A percentile compares a stretch with the other conserved stretches of the same genome.
These are phyloP conservation scores for Rhopalosiphum maidis DNA, from an alignment of 1,140 invertebrate genomes.

Conservation along the genomic window DNA sequence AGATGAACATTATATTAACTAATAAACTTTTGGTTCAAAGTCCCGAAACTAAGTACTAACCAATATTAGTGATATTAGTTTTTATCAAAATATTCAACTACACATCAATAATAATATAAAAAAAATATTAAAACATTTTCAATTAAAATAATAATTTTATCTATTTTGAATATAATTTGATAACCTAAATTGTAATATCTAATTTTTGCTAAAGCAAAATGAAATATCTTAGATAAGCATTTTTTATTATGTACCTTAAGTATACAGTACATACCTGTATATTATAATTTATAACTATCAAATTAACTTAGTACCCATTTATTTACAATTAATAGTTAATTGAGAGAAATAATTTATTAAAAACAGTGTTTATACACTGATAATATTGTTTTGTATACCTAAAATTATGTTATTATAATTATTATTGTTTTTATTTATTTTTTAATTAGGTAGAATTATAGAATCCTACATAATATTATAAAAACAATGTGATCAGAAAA, in stretches of 20 bases:
- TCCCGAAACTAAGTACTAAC: not conserved
- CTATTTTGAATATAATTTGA: not conserved
- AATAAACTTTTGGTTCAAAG: not conserved
- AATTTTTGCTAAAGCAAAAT: not conserved
- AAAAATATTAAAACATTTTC: not conserved
- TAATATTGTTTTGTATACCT: too few species aligned
- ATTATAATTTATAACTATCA: not conserved
- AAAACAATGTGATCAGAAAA: too few species aligned
- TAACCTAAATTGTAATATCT: not conserved
- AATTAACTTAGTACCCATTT: not conserved
- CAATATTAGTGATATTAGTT: too few species aligned
- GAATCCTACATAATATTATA: too few species aligned
- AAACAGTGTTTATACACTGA: too few species aligned
- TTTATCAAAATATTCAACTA: too few species aligned
- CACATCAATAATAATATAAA: too few species aligned
- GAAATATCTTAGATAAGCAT: not conserved
- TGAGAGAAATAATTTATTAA: too few species aligned
- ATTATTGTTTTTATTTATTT: too few species aligned
- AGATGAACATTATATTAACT: not conserved
- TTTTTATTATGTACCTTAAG: not conserved
- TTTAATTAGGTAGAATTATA: too few species aligned
- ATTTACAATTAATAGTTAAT: not conserved
- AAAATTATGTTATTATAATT: too few species aligned
- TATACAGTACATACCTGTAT: not conserved
- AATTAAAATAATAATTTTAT: not conserved